Evolutionary conservation across 2,113 vertebrate species (phyloP).

Genomic region (Nycticryphes semicollaris): DNA sequence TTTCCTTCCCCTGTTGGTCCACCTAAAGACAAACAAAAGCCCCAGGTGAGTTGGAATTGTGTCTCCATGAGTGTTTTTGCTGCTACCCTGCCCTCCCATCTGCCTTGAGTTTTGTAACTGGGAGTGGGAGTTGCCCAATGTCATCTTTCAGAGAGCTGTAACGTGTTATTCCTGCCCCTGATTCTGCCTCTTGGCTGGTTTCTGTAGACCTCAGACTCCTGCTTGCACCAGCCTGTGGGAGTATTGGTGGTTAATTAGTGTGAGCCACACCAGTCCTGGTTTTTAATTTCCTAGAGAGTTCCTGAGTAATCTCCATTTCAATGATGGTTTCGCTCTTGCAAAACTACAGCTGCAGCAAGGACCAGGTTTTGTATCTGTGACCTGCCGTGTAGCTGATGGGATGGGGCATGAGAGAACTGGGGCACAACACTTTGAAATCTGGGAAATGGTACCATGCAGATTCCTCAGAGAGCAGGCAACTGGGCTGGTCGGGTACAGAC

Average conservation of each 20-base stretch:
- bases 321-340: background rate
- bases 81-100: background rate
- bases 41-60: background rate
- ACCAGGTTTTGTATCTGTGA: background rate
- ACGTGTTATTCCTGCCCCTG: background rate
- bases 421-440: background rate
- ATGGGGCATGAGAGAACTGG: background rate
- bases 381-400: background rate
- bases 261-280: background rate
- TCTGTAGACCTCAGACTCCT: background rate
- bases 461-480: background rate
- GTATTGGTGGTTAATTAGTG: background rate
- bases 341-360: background rate
- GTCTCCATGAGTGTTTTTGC: background rate
- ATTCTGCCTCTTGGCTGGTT: background rate
- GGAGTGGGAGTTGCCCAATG: background rate
- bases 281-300: conserved; percentile 16
- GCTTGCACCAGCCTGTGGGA: background rate
- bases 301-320: background rate
- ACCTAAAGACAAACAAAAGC: background rate
- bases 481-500: background rate
- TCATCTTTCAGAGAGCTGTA: background rate
- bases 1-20: background rate
- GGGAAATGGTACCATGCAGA: background rate
- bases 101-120: background rate